Percentiles rank a stretch among this genome's conserved stretches.
phyloP scores from a whole-genome alignment of 2,888 invertebrate genomes.

The Agrotis clavis region DNA sequence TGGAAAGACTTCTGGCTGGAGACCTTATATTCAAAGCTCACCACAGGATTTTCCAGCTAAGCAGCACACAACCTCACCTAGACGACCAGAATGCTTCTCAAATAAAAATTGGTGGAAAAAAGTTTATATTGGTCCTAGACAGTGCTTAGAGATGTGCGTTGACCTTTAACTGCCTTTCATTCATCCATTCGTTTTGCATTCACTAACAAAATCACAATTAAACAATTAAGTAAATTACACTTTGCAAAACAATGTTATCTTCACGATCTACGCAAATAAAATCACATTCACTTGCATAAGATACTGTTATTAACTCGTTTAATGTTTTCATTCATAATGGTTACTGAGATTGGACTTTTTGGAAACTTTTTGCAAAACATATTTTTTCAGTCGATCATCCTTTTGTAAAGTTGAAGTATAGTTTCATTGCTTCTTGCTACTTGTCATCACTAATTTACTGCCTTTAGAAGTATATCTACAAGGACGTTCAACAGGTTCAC shows the following conservation, averaged over 20 bases:
- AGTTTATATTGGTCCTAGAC: no score
- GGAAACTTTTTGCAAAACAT: neutral
- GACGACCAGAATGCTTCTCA: no score
- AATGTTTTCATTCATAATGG: conserved; percentile 22
- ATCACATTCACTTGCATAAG: conserved; percentile 12
- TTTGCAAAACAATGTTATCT: conserved; percentile 44
- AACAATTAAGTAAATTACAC: conserved; percentile 49
- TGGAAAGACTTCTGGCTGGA: no score
- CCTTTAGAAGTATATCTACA: neutral
- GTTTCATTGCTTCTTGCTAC: neutral
- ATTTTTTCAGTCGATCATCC: no score
- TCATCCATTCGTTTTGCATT: conserved; percentile 32
- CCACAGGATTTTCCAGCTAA: no score
- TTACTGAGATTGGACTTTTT: neutral
- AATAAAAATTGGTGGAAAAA: neutral
- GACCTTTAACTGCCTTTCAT: conserved; percentile 30
- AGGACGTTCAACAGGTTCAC: neutral
- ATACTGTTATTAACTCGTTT: conserved; percentile 4
- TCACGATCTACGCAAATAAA: conserved; percentile 29
- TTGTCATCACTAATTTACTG: neutral
- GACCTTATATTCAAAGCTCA: no score
- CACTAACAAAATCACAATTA: conserved; percentile 35
- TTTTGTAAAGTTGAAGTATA: neutral
- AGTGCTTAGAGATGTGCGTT: conserved; percentile 1
- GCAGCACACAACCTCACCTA: no score